Conservation (phyloP, 2,113 vertebrate species). For the Struthio camelus region DNA sequence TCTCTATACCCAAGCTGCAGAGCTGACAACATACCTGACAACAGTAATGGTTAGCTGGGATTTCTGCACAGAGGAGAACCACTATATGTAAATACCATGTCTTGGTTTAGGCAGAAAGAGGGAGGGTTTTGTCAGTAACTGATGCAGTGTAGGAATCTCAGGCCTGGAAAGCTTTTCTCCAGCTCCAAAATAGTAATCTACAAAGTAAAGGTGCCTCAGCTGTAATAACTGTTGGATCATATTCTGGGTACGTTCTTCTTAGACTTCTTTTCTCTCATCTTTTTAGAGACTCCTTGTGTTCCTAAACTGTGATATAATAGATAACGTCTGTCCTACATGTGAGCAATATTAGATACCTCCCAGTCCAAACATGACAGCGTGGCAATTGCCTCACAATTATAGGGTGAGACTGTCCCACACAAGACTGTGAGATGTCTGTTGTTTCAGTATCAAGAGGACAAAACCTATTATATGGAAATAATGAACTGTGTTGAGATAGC, state of each 20-base stretch:
- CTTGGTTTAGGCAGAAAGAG: background rate
- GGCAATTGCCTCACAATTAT: background rate
- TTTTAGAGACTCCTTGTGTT: background rate
- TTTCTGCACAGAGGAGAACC: background rate
- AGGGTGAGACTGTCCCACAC: no score
- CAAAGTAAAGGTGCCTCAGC: background rate
- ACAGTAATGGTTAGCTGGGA: background rate
- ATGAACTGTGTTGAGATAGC: background rate
- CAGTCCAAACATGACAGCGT: background rate
- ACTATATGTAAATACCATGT: background rate
- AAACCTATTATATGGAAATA: background rate
- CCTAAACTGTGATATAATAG: background rate
- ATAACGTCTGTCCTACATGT: background rate
- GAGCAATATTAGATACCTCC: background rate
- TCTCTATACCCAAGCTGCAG: background rate
- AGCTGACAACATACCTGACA: background rate
- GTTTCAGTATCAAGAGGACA: background rate
- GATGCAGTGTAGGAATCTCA: background rate
- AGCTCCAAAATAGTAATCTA: background rate
- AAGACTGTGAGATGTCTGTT: background rate
- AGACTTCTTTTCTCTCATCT: background rate
- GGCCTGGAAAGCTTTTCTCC: background rate
- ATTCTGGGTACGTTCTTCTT: background rate
- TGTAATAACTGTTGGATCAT: background rate
- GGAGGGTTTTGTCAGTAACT: background rate